Evolutionary conservation across 2,113 vertebrate species (phyloP), one percentile per base, ranked within the genome.

Genomic region (Thomomys bottae): DNA sequence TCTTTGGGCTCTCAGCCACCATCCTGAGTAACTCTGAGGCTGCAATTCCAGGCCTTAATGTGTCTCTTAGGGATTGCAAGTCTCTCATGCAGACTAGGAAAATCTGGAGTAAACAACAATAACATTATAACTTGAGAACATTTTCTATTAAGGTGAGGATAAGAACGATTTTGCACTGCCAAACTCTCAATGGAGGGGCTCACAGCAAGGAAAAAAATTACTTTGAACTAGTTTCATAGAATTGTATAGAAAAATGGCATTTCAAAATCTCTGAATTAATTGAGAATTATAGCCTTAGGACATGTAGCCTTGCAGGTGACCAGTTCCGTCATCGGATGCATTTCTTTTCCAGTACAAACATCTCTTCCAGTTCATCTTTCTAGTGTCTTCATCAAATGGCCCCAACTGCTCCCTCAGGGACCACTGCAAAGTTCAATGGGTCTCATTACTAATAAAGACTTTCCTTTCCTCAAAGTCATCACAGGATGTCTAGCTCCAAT

Each of bases 341-440:
- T 57, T 76, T 80, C 21, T 75, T 49, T 75, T 42, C 75, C 20
- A 57, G 54, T 26, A 84, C 36, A 92, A 91, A 90, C 0, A 28
- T 87, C 76, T 89, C 92, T 84, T 54, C 76, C 89, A 88, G 42
- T 89, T 95, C 68, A 20, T 26, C 59, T 94, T 95, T 88, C 59
- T 80, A 95, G 84, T 96, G 84, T 90, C 15, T 80, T 92, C 72
- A 82, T 80, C 72, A 84, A 90, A 78, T 54, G 49, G 79, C 75
- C 82, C 84, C 92, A 82, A 78, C 24, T 66, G 81, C 32, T 75
- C 54, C 68, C 63, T 78, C 54, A 61, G 34, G 84, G 57, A 92
- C 64, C 66, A 88, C 57, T 94, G 93, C 83, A 89, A 93, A 92
- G 86, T 83, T 75, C 91, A 93, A 94, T 21, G 80, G 40, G 85